Evolutionary conservation across 2,888 invertebrate species (phyloP), one percentile per base, ranked within the genome.

Genomic region (Coremacera marginata): DNA sequence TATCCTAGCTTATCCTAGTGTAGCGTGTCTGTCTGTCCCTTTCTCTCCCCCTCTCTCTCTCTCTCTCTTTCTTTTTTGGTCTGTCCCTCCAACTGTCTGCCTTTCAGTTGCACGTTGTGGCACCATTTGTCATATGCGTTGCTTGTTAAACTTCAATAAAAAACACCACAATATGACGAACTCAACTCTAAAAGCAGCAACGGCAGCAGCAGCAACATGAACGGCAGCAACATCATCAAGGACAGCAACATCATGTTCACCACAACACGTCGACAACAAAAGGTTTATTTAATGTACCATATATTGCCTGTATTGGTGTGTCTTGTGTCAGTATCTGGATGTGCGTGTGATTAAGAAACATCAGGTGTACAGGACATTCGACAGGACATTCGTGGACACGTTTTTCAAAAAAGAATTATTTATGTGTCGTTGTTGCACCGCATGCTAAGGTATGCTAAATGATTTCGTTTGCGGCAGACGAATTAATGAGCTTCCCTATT

Each of bases 81-180:
- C 8, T 67, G 22, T 67, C 49, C 19, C 3, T 27, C 27, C 27
- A 14, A 31, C 27, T 68, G 16, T 72, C 9, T 5, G 25, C 44
- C 34, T 27, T 68, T 49, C 49, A 14, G 44, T 19, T 68, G 68
- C 27, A 51, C 68, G 68, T 22, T 71, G 34, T n/a, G 57, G 34
- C 22, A 37, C 37, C 71, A 71, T 71, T 71, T 71, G 71, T 71
- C 71, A 71, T 57, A 71, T 57, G 71, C 34, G 70, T n/a, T 62
- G 57, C 68, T 68, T 73, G 74, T 74, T 74, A 63, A 60, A 70
- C 74, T 74, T 62, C 70, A 74, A 77, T 70, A 63, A 34, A 77
- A 62, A 67, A 8, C 37, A 25, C 82, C 82, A 81, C 82, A 82
- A 82, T 81, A 79, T 78, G 72, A 77, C 62, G 68, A 72, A 57